phyloP scores from a whole-genome alignment of 2,797 vertebrate species.

The Tokudaia muenninki region DNA sequence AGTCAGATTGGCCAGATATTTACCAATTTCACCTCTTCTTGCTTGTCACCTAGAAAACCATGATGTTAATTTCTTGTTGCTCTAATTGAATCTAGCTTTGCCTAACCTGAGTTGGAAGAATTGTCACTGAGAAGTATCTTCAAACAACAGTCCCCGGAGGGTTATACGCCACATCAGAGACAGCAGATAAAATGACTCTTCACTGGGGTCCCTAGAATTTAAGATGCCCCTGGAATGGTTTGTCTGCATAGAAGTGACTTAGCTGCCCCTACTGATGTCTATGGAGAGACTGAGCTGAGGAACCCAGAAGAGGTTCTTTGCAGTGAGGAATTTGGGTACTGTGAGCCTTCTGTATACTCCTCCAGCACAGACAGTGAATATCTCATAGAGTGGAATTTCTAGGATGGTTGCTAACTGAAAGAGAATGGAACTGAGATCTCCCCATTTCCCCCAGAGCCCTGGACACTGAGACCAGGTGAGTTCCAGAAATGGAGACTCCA shows the following conservation, averaged over 20 bases:
- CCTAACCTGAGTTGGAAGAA: background rate
- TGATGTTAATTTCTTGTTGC: background rate
- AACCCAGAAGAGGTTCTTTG: background rate
- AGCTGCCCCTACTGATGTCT: background rate
- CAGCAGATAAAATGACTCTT: background rate
- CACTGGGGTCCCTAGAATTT: background rate
- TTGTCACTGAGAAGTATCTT: background rate
- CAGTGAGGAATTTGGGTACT: background rate
- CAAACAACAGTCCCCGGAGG: background rate
- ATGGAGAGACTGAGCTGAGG: background rate
- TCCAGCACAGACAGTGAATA: background rate
- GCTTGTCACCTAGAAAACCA: background rate
- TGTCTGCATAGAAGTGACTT: background rate
- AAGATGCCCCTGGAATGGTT: background rate
- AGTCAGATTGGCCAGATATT: background rate
- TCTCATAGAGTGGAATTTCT: background rate
- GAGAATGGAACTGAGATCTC: background rate
- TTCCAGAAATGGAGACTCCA: background rate
- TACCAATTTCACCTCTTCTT: background rate
- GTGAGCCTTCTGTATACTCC: background rate
- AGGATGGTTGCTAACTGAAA: background rate
- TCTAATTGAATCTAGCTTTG: background rate
- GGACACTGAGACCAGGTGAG: background rate
- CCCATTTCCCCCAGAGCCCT: background rate
- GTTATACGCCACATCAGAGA: background rate